Percentiles rank a stretch among this genome's conserved stretches.
phyloP scores from a whole-genome alignment of 2,888 invertebrate species.

The Cerastis rubricosa region DNA sequence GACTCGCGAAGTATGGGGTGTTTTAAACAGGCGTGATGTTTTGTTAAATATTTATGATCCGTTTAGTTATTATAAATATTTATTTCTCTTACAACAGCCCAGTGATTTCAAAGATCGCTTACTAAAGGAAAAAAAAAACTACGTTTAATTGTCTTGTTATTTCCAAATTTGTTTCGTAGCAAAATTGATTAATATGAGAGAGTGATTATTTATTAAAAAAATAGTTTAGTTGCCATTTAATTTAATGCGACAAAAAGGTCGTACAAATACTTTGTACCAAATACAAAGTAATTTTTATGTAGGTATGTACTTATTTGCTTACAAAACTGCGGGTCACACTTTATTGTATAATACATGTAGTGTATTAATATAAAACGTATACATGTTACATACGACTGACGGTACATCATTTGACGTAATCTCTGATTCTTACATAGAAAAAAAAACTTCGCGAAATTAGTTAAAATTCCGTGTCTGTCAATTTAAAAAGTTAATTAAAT shows the following conservation, averaged over 20 bases:
- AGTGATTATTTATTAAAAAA: constrained; percentile 36
- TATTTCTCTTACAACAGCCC: not conserved
- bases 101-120: constrained; percentile 20
- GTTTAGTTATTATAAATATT: not conserved
- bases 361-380: constrained; percentile 60
- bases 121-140: not conserved
- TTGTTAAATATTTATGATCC: not conserved
- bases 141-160: constrained; percentile 19
- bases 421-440: constrained; percentile 38
- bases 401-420: constrained; percentile 63
- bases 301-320: constrained; percentile 20
- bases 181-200: constrained; percentile 49
- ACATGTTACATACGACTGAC: constrained; percentile 65
- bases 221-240: constrained; percentile 19
- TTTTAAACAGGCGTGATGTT: not conserved
- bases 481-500: constrained; percentile 77
- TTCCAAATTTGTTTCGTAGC: constrained; percentile 44
- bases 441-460: constrained; percentile 49
- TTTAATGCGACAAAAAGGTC: not conserved
- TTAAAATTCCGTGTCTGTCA: constrained; percentile 74
- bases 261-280: not conserved
- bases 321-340: constrained; percentile 53
- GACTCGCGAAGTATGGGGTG: not conserved
- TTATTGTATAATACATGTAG: constrained; percentile 60
- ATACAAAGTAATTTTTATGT: constrained; percentile 2